Base-by-base conservation (phyloP, 2,113 vertebrate species). In the Andinoacara biseriatus region DNA sequence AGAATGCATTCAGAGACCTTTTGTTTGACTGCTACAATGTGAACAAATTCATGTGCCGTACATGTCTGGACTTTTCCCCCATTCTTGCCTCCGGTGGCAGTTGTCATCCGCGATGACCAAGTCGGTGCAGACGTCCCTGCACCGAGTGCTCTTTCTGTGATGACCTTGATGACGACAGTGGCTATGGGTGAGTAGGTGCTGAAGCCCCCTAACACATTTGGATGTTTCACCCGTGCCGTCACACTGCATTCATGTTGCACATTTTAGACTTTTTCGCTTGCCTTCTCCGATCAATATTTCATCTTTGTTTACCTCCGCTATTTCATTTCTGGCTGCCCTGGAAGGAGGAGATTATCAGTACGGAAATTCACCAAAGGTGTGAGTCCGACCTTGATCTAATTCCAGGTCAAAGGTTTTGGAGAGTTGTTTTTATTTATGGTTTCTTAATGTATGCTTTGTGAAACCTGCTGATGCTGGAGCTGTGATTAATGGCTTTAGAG, bases 141-240 rank as follows among this genome's bases (percentile, higher is more conserved):
- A 17, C 79, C 46, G 57, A 72, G 67, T 11, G 3, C 26, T 54
- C 67, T 78, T 87, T 63, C 69, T 62, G 58, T 52, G 65, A 85
- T 92, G 91, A 93, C 93, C 91, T 93, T 91, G 91, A 91, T 87
- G 86, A 88, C 33, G 74, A 82, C 87, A 81, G 57, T 46, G 87
- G 76, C 89, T 81, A 61, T 24, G 59, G 78, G 80, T 86, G 89
- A 89, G 89, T 86, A 81, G 84, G 82, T 76, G 76, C 63, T 46
- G 24, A 84, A 81, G 79, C 63, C 78, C 54, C 75, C 81, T 59
- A 76, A 91, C 82, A 74, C 75, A 76, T 86, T 84, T 46, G 58
- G 83, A 89, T 49, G 35, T 80, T 65, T 80, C 76, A 33, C 15
- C 81, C 72, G 2, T 84, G 76, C 85, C 69, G 52, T 77, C 81